These are phyloP conservation scores for Drosophila percnosoma DNA, from an alignment of 2,888 invertebrate genomes.

Conservation along the genomic window DNA sequence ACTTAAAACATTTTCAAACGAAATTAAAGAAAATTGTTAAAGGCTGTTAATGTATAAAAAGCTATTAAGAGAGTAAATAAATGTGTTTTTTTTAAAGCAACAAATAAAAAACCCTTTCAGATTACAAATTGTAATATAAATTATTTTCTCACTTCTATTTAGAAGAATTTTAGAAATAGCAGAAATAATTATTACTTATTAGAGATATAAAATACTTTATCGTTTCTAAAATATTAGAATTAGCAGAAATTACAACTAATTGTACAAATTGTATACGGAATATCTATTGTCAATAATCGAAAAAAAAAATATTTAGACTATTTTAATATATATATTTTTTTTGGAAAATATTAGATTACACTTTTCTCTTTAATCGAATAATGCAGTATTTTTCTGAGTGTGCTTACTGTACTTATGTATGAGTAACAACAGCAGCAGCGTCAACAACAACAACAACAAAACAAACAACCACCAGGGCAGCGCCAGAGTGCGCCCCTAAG, in stretches of 20 bases:
- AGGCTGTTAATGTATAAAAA: background rate
- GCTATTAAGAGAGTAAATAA: background rate
- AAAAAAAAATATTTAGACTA: background rate
- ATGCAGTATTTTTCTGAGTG: slow-evolving; percentile 3
- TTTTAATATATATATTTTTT: background rate
- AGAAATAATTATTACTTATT: background rate
- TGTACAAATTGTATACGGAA: background rate
- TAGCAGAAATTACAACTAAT: background rate
- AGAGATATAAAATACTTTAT: too few relatives aligned
- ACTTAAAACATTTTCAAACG: background rate
- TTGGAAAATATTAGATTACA: too few relatives aligned
- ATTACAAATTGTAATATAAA: background rate
- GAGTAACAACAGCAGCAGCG: slow-evolving; percentile 19
- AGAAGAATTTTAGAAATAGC: background rate
- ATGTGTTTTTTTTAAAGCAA: background rate
- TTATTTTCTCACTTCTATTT: background rate
- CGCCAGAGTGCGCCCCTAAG: slow-evolving; percentile 47
- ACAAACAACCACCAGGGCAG: slow-evolving; percentile 56
- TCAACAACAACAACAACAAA: slow-evolving; percentile 28
- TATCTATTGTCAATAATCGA: background rate
- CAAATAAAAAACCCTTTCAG: background rate
- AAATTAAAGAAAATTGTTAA: background rate
- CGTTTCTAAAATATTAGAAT: background rate
- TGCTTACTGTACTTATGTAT: slow-evolving; percentile 6
- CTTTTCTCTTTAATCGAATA: background rate